Evolutionary conservation across 1,140 invertebrate genomes (phyloP).

Genomic region (Drosophila ironensis): DNA sequence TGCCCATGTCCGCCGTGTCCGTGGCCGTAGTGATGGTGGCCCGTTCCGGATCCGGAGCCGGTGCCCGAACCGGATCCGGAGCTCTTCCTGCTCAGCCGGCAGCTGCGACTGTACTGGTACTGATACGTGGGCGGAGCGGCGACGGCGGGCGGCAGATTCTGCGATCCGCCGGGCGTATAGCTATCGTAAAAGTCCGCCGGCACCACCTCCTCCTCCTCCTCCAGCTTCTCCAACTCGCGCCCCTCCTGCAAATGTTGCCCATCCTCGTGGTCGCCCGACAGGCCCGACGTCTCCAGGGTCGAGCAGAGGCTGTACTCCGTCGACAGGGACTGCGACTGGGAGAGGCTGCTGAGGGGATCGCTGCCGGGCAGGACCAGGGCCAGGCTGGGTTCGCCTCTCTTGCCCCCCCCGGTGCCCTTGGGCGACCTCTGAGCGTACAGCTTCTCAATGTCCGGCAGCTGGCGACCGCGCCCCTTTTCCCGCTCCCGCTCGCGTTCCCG

Average conservation of each 20-base stretch:
- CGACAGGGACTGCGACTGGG: constrained; percentile 51
- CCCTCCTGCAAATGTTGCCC: constrained; percentile 7
- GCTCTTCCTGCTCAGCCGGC: constrained; percentile 73
- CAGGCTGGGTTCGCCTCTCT: constrained; percentile 14
- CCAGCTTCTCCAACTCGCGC: not conserved
- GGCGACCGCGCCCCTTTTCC: constrained; percentile 62
- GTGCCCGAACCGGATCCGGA: constrained; percentile 45
- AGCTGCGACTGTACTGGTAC: constrained; percentile 72
- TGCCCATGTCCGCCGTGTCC: constrained; percentile 14
- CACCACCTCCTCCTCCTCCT: constrained; percentile 64
- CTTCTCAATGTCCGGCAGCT: constrained; percentile 74
- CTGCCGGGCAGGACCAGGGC: constrained; percentile 57
- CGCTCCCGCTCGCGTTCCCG: constrained; percentile 56
- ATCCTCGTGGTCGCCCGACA: not conserved
- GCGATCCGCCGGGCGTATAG: constrained; percentile 65
- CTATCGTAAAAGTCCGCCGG: constrained; percentile 74
- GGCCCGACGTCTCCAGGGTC: constrained; percentile 21
- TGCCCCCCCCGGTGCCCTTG: constrained; percentile 39
- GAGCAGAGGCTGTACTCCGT: constrained; percentile 69
- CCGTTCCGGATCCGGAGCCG: constrained; percentile 32
- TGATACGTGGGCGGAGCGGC: constrained; percentile 60
- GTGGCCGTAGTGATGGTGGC: constrained; percentile 52
- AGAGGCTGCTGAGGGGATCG: constrained; percentile 60
- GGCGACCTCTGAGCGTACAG: constrained; percentile 71
- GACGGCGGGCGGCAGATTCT: constrained; percentile 50